These are phyloP conservation scores for Carcina quercana DNA, from an alignment of 2,888 invertebrate genomes.

Conservation along the genomic window DNA sequence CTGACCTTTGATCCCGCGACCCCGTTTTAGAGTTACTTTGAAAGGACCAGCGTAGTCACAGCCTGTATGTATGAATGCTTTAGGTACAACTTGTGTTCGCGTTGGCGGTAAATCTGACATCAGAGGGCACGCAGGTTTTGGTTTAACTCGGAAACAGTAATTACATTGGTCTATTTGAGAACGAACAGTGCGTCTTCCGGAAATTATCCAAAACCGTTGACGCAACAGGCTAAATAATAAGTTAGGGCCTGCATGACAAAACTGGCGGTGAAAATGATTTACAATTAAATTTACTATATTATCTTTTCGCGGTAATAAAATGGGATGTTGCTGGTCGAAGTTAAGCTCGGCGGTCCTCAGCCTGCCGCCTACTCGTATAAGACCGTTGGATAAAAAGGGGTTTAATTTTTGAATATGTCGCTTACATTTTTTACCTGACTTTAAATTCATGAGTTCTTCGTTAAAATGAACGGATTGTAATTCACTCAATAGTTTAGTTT, in stretches of 20 bases:
- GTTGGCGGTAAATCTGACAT: conserved; percentile 4
- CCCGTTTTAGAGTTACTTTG: conserved; percentile 6
- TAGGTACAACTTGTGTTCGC: conserved; percentile 6
- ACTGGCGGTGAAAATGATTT: conserved; percentile 8
- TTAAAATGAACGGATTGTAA: background rate
- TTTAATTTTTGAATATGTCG: conserved; percentile 3
- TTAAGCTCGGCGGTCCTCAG: conserved; percentile 1
- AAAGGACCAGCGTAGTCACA: conserved; percentile 11
- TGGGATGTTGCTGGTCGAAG: conserved; percentile 10
- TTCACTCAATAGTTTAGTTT: background rate
- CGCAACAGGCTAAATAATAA: conserved; percentile 8
- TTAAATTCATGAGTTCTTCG: background rate
- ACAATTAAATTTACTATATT: conserved; percentile 8
- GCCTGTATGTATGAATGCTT: conserved; percentile 12
- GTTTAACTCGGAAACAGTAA: conserved; percentile 2
- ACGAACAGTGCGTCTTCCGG: background rate
- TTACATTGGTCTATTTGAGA: background rate
- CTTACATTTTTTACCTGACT: too few species aligned
- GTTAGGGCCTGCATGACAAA: conserved; percentile 13
- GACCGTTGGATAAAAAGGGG: conserved; percentile 1
- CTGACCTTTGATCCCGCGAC: conserved; percentile 6
- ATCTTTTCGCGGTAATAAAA: conserved; percentile 4
- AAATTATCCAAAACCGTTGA: conserved; percentile 8
- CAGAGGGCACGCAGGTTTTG: background rate
- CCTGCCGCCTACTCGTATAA: conserved; percentile 9